Evolutionary conservation across 2,888 invertebrate species (phyloP), one percentile per base, ranked within the genome.

Genomic region (Chalcosyrphus nemorum): DNA sequence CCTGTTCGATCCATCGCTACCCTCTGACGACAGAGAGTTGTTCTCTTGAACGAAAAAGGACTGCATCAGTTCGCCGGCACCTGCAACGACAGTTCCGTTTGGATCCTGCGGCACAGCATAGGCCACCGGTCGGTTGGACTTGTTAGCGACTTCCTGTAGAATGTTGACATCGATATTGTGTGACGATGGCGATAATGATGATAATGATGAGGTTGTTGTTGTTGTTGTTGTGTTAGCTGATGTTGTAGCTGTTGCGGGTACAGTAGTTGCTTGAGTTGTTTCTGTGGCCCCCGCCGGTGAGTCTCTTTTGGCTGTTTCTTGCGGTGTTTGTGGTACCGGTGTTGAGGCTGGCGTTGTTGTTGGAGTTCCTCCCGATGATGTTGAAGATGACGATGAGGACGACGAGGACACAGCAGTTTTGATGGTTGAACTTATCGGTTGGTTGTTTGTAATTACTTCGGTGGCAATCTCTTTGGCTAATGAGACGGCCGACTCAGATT

Each of bases 41-140:
- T 76, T 84, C 91, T 96, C 96, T 92, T 95, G 94, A 88, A 97
- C 93, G 88, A 97, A 93, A 92, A 98, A 98, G 76, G 98, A 96
- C 93, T 98, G 98, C 97, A 98, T 98, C 87, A 96, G 95, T 86
- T 92, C 92, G 56, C 75, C 32, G 41, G 72, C 78, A n/a, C n/a
- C n/a, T 13, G 87, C 87, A 63, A 86, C 86, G 32, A 81, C 86
- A 17, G 87, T 21, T 29, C 87, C 88, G 29, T 87, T 87, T 27
- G 29, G 57, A 75, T 81, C 80, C 88, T 93, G 93, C 2, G 95
- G 95, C 88, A 94, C 92, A 27, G 95, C 95, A 89, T 94, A 95
- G 75, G 94, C 93, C 1, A 94, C 94, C 50, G 95, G 94, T 47
- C 91, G 90, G 35, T 89, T 89, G 32, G 88, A 88, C 43, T 90